A percentile compares a stretch with the other conserved stretches of the same genome.
These are phyloP conservation scores for Halocynthia aurantium DNA, from an alignment of 23 tunicate species.

Conservation along the genomic window DNA sequence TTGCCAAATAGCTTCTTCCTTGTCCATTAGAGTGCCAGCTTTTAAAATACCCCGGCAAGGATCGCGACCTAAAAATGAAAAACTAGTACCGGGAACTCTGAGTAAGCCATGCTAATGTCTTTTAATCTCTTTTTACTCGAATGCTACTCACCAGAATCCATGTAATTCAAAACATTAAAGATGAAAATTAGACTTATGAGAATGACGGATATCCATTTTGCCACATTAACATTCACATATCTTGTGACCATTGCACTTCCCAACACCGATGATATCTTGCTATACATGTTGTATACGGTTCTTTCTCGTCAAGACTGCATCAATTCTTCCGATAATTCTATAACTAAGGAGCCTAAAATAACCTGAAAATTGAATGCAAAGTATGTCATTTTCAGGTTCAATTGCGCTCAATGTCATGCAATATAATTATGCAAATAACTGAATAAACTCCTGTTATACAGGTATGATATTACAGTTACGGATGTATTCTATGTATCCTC, in stretches of 20 bases:
- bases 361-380: too few relatives aligned
- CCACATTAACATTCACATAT: constrained; percentile 6
- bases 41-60: constrained; percentile 46
- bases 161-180: constrained; percentile 12
- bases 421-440: too few relatives aligned
- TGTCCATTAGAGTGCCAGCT: constrained; percentile 45
- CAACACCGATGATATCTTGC: constrained; percentile 1
- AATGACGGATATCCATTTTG: constrained; percentile 3
- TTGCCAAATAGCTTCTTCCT: constrained; percentile 41
- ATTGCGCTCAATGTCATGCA: too few relatives aligned
- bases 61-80: constrained; percentile 29
- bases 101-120: too few relatives aligned
- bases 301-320: not conserved
- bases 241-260: constrained; percentile 16
- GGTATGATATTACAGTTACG: too few relatives aligned
- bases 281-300: not conserved
- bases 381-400: too few relatives aligned
- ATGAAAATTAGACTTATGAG: not conserved
- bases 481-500: too few relatives aligned
- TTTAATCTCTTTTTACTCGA: not conserved
- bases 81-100: too few relatives aligned
- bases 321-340: too few relatives aligned
- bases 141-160: constrained; percentile 5
- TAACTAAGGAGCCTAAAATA: too few relatives aligned
- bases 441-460: too few relatives aligned